Evolutionary conservation across 2,888 invertebrate species (phyloP).

Genomic region (Pilophorus perplexus): DNA sequence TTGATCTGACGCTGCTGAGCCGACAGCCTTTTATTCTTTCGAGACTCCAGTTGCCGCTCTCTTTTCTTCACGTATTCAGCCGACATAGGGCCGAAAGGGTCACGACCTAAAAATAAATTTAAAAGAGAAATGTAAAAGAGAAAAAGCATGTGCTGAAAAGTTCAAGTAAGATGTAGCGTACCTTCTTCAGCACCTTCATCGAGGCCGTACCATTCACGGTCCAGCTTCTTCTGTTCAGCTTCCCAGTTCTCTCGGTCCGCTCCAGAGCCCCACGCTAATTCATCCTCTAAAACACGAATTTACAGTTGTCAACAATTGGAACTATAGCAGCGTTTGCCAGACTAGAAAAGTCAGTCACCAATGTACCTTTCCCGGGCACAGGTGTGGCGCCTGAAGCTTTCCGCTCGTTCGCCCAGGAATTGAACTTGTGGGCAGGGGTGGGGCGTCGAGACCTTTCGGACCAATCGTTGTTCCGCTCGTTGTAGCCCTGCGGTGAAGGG

Average conservation of each 20-base stretch:
- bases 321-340: too few relatives aligned
- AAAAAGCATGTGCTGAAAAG: too few relatives aligned
- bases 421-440: slow-evolving; percentile 78
- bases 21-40: slow-evolving; percentile 86
- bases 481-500: slow-evolving; percentile 68
- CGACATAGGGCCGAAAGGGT: slow-evolving; percentile 85
- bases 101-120: too few relatives aligned
- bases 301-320: background rate
- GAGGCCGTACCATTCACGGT: slow-evolving; percentile 95
- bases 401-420: slow-evolving; percentile 70
- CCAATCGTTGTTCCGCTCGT: slow-evolving; percentile 52
- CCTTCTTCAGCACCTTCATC: slow-evolving; percentile 88
- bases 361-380: slow-evolving; percentile 53
- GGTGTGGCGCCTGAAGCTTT: slow-evolving; percentile 67
- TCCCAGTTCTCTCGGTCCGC: slow-evolving; percentile 69
- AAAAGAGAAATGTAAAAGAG: too few relatives aligned
- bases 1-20: slow-evolving; percentile 96
- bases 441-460: slow-evolving; percentile 65
- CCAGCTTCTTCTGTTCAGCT: slow-evolving; percentile 83
- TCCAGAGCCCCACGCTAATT: slow-evolving; percentile 58
- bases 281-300: slow-evolving; percentile 52
- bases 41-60: slow-evolving; percentile 87
- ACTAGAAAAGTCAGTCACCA: background rate
- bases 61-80: slow-evolving; percentile 91
- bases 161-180: too few relatives aligned